Evolutionary conservation across 2,113 vertebrate species (phyloP), one percentile per base, ranked within the genome.

Genomic region (Damaliscus lunatus): DNA sequence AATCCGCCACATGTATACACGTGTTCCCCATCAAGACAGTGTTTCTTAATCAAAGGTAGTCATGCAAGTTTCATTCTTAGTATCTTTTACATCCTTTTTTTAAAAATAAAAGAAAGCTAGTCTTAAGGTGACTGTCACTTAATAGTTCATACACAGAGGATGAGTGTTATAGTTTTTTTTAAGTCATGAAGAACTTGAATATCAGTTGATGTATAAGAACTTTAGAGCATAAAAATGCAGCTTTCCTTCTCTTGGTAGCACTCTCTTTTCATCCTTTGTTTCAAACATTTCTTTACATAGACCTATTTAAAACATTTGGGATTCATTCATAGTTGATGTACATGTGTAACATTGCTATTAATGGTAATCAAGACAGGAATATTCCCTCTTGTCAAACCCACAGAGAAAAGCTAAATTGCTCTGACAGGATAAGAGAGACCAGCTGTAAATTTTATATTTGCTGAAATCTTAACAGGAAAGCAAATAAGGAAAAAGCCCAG

Each of bases 331-430:
- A 96, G 59, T 92, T 96, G 97, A 97, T 95, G 64, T 96, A 95
- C 95, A 97, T 87, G 86, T 97, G 91, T 98, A 97, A 93, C 94
- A 95, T 95, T 95, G 90, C 94, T 98, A 90, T 97, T 95, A 98
- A 98, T 97, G 96, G 53, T 92, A 97, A 92, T 98, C 93, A 97
- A 96, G 84, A 96, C 84, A 96, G 92, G 95, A 95, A 97, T 95
- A 98, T 96, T 95, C 64, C 67, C 93, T 97, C 87, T 97, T 98
- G 71, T 98, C 93, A 97, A 60, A 96, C 97, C 95, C 95, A 84
- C 52, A 96, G 92, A 97, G 89, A 94, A 98, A 97, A 92, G 87
- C 64, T 88, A 97, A 98, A 96, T 98, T 46, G 19, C 84, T 96
- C 57, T 95, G 84, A 97, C 96, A 98, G 94, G 74, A 85, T 97